phyloP scores from a whole-genome alignment of 2,888 invertebrate species.

The Dryomyza anilis region DNA sequence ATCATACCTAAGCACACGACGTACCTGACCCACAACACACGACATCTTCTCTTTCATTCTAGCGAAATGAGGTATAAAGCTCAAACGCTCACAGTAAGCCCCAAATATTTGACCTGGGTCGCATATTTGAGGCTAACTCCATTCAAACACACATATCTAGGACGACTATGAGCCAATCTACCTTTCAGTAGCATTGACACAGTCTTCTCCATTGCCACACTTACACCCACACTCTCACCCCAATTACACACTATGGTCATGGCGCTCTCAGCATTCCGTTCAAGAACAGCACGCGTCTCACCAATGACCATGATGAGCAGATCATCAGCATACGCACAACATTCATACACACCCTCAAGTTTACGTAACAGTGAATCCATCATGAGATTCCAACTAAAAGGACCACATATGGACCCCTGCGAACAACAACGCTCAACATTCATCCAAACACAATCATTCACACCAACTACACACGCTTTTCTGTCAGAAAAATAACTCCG shows the following conservation, averaged over 20 bases:
- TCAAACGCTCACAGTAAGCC: background rate
- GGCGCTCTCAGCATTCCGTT: background rate
- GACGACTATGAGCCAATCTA: conserved; percentile 4
- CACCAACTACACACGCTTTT: conserved; percentile 1
- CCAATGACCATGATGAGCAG: conserved; percentile 20
- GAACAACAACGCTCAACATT: conserved; percentile 29
- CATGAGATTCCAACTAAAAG: conserved; percentile 35
- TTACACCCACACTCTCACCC: conserved; percentile 22
- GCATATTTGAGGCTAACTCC: conserved; percentile 14
- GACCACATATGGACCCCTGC: conserved; percentile 32
- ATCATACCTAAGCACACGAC: background rate
- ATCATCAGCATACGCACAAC: conserved; percentile 26
- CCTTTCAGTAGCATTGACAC: conserved; percentile 29
- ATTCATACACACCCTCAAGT: background rate
- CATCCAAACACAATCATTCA: background rate
- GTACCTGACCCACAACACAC: background rate
- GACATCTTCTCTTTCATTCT: background rate
- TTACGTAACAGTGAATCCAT: conserved; percentile 28
- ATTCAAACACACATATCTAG: background rate
- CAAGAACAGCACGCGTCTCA: conserved; percentile 13
- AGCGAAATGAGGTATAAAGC: background rate
- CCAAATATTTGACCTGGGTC: background rate
- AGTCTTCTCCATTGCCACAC: conserved; percentile 26
- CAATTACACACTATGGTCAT: conserved; percentile 14
- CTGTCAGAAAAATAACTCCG: conserved; percentile 8